phyloP scores from a whole-genome alignment of 2,888 invertebrate species.

The Acleris sparsana region DNA sequence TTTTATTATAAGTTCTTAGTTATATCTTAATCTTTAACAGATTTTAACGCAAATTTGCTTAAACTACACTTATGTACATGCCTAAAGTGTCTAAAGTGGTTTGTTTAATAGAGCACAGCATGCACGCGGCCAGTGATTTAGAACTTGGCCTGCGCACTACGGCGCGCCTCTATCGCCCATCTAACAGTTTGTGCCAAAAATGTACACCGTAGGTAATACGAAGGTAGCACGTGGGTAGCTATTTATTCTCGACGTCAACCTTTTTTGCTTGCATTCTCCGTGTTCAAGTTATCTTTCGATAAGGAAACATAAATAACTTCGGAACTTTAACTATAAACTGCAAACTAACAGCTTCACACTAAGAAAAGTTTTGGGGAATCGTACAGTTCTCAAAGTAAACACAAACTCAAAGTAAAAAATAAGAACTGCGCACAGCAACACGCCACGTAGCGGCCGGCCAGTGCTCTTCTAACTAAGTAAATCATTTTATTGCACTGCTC shows the following conservation, averaged over 20 bases:
- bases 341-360: slow-evolving; percentile 1
- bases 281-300: slow-evolving; percentile 20
- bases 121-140: too few species aligned
- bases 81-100: too few species aligned
- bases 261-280: slow-evolving; percentile 1
- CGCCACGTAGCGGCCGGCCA: slow-evolving; percentile 13
- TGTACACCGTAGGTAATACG: too few species aligned
- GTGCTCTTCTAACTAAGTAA: slow-evolving; percentile 19
- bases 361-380: background rate
- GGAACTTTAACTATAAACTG: slow-evolving; percentile 13
- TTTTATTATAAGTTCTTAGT: too few species aligned
- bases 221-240: background rate
- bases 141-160: too few species aligned
- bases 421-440: slow-evolving; percentile 1
- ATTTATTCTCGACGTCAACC: background rate
- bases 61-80: too few species aligned
- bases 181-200: too few species aligned
- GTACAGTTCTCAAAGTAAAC: background rate
- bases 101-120: too few species aligned
- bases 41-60: too few species aligned
- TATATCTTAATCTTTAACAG: too few species aligned
- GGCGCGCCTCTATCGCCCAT: too few species aligned
- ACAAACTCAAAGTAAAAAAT: slow-evolving; percentile 1
- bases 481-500: slow-evolving; percentile 25
- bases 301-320: slow-evolving; percentile 32